Percentiles rank a stretch among this genome's conserved stretches.
These are phyloP conservation scores for Argyresthia albistria DNA, from an alignment of 2,888 invertebrate genomes.

Conservation along the genomic window DNA sequence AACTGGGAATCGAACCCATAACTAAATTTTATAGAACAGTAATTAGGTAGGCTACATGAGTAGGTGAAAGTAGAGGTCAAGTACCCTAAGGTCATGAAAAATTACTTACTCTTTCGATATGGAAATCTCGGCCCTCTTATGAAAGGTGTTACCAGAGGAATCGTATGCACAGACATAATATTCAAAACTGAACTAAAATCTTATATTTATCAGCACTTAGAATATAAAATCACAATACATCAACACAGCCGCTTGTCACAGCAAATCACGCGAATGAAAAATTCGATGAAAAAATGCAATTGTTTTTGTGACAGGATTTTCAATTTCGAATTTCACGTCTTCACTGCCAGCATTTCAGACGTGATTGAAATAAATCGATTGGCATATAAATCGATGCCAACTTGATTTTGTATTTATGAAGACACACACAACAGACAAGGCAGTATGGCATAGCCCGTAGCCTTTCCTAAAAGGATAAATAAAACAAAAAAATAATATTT, in stretches of 20 bases:
- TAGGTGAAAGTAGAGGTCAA: no score
- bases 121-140: slow-evolving; percentile 67
- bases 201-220: neutral
- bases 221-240: neutral
- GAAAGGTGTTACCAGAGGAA: slow-evolving; percentile 60
- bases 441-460: no score
- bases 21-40: no score
- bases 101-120: slow-evolving; percentile 61
- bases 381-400: neutral
- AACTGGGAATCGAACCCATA: no score
- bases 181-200: slow-evolving; percentile 8
- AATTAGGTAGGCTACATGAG: no score
- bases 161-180: slow-evolving; percentile 66
- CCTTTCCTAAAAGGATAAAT: no score
- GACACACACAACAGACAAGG: no score
- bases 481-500: no score
- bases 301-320: neutral
- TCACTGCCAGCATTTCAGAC: neutral
- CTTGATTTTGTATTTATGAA: no score
- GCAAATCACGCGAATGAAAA: slow-evolving; percentile 43
- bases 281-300: slow-evolving; percentile 9
- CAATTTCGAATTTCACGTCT: neutral
- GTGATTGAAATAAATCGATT: neutral
- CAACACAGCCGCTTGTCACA: slow-evolving; percentile 9
- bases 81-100: slow-evolving; percentile 4